A percentile compares a stretch with the other conserved stretches of the same genome.
Evolutionary conservation across 2,113 vertebrate genomes (phyloP).

Genomic region (Oxyruncus cristatus): DNA sequence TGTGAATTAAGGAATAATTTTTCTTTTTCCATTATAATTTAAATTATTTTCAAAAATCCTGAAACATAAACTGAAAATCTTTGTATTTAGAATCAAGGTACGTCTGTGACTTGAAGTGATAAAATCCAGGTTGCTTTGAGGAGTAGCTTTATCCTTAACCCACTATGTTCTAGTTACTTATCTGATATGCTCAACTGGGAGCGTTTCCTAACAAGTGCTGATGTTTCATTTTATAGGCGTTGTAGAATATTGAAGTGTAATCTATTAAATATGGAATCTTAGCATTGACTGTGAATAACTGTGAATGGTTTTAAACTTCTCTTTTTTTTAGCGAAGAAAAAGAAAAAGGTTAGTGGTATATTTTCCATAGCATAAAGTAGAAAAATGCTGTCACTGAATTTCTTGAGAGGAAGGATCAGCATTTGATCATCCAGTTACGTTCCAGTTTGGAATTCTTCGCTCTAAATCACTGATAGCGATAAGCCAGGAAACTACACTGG

Average conservation of each 20-base stretch:
- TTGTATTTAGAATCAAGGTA: neutral
- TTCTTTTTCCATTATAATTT: neutral
- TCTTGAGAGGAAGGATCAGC: neutral
- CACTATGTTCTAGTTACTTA: neutral
- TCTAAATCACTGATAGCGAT: neutral
- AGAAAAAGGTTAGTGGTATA: neutral
- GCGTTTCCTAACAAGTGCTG: slow-evolving; percentile 24
- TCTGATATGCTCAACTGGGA: neutral
- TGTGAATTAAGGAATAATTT: neutral
- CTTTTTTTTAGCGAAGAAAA: neutral
- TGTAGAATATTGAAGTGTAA: neutral
- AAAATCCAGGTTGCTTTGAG: neutral
- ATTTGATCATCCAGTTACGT: neutral
- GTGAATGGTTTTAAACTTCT: neutral
- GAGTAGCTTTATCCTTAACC: slow-evolving; percentile 7
- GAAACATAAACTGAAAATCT: neutral
- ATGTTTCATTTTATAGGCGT: slow-evolving; percentile 8
- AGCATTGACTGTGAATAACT: neutral
- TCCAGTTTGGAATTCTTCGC: neutral
- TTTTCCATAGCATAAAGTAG: neutral
- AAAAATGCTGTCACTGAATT: neutral
- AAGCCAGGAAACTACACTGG: neutral
- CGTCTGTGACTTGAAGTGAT: neutral
- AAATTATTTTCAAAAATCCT: slow-evolving; percentile 22
- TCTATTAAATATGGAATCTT: neutral